Conservation (phyloP, 2,113 vertebrate species). For the Entomyzon cyanotis region DNA sequence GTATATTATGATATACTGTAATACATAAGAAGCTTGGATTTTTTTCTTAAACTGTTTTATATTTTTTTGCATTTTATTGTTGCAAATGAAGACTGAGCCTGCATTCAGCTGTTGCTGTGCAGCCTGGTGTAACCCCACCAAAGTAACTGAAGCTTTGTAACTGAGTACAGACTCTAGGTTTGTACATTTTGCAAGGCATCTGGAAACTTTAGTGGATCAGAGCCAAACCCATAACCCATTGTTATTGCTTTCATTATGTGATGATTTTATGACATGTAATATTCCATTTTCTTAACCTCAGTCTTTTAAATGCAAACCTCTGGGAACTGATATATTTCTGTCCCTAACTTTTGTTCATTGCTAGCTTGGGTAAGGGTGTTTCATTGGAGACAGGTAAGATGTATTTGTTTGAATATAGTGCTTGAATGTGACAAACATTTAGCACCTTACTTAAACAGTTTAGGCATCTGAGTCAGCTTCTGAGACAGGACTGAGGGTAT, state of each 20-base stretch:
- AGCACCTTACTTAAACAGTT: not conserved
- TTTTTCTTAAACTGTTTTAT: not conserved
- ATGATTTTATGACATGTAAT: conserved; percentile 40
- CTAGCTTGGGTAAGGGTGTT: not conserved
- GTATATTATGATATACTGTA: not conserved
- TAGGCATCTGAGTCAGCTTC: not conserved
- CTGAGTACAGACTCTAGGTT: not conserved
- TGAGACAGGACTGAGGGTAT: not conserved
- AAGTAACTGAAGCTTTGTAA: conserved; percentile 24
- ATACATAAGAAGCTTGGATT: not conserved
- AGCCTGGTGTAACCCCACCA: rapidly evolving
- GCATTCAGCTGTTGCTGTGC: not conserved
- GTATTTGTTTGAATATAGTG: not conserved
- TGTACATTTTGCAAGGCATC: conserved; percentile 20
- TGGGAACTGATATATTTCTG: not conserved
- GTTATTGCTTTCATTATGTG: conserved; percentile 46
- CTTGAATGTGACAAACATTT: not conserved
- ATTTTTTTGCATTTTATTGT: not conserved
- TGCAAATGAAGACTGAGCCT: not conserved
- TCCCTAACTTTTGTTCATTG: not conserved
- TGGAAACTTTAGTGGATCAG: conserved; percentile 21
- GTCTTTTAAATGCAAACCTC: not conserved
- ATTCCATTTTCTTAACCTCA: conserved; percentile 25
- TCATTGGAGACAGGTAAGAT: not conserved
- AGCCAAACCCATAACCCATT: conserved; percentile 37